Conservation (phyloP, 2,113 vertebrate genomes). For the Pithys albifrons region DNA sequence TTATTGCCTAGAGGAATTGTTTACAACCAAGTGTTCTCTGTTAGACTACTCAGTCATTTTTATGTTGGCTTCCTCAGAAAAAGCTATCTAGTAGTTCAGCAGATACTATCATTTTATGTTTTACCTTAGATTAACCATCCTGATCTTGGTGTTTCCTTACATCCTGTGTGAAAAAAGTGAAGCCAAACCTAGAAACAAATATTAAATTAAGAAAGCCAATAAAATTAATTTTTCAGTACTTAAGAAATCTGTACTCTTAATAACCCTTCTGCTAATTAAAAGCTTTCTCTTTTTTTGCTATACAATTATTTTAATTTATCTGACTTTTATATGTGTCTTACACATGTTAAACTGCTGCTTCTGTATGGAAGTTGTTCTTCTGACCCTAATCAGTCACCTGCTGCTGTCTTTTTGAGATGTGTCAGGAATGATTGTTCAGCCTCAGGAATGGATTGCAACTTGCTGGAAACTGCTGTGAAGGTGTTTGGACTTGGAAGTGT, state of each 20-base stretch:
- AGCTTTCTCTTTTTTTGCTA: neutral
- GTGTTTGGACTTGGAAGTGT: neutral
- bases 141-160: neutral
- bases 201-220: neutral
- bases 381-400: neutral
- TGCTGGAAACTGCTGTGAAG: neutral
- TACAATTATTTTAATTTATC: neutral
- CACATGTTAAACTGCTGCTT: neutral
- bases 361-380: neutral
- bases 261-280: neutral
- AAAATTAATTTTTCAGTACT: neutral
- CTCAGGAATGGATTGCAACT: neutral
- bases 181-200: neutral
- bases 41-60: neutral
- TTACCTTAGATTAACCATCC: neutral
- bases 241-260: neutral
- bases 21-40: neutral
- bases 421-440: neutral
- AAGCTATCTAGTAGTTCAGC: neutral
- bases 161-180: neutral
- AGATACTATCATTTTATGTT: neutral
- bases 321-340: neutral
- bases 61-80: neutral
- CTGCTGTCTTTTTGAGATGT: neutral
- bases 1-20: conserved; percentile 26